Percentiles rank a stretch among this genome's conserved stretches.
These are phyloP conservation scores for Drosophila neotestacea DNA, from an alignment of 2,888 invertebrate species.

Conservation along the genomic window DNA sequence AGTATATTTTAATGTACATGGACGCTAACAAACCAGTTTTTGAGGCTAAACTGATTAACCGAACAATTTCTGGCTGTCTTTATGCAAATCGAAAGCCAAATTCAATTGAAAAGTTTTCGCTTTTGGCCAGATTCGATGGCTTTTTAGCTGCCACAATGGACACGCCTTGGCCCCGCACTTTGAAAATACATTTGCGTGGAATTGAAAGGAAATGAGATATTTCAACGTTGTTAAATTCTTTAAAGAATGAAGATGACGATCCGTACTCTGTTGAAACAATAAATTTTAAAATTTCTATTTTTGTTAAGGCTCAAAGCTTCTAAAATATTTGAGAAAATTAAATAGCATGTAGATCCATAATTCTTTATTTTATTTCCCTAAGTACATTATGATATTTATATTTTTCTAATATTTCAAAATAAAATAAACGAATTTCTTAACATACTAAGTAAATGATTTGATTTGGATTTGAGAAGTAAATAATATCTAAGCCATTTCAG, in stretches of 20 bases:
- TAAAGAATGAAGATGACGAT: not conserved
- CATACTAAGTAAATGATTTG: too few relatives aligned
- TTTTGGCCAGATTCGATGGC: conserved; percentile 24
- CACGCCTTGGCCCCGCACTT: not conserved
- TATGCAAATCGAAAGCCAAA: conserved; percentile 52
- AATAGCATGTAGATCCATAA: too few relatives aligned
- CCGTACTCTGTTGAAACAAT: not conserved
- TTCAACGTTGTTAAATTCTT: not conserved
- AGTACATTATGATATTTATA: too few relatives aligned
- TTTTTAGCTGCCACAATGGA: conserved; percentile 10
- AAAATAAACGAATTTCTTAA: too few relatives aligned
- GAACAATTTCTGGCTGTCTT: conserved; percentile 26
- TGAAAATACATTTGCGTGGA: not conserved
- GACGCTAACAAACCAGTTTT: conserved; percentile 14
- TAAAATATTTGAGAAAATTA: too few relatives aligned
- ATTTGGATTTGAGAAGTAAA: too few relatives aligned
- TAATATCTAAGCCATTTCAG: too few relatives aligned
- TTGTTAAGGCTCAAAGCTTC: too few relatives aligned
- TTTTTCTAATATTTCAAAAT: too few relatives aligned
- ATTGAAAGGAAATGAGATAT: conserved; percentile 14
- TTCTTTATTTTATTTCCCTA: too few relatives aligned
- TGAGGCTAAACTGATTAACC: conserved; percentile 16
- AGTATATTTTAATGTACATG: not conserved
- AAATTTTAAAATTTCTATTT: too few relatives aligned
- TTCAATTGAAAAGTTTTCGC: conserved; percentile 51